Conservation (phyloP, 1,140 invertebrate genomes). For the Aleiodes sp. region DNA sequence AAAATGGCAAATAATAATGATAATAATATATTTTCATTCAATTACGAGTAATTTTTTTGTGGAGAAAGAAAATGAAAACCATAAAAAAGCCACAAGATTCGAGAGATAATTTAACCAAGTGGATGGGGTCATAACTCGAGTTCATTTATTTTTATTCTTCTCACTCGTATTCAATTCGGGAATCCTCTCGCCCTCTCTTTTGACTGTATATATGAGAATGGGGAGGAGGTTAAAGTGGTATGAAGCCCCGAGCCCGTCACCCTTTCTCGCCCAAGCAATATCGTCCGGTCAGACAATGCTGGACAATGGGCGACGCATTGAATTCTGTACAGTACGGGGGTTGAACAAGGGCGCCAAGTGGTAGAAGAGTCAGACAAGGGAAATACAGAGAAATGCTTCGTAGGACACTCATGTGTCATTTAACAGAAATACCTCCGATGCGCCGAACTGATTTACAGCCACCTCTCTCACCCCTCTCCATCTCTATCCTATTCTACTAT, state of each 20-base stretch:
- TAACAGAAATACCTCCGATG: slow-evolving; percentile 64
- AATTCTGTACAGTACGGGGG: slow-evolving; percentile 42
- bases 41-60: not conserved
- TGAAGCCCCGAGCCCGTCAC: slow-evolving; percentile 7
- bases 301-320: slow-evolving; percentile 54
- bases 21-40: no score
- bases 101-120: slow-evolving; percentile 6
- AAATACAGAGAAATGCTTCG: slow-evolving; percentile 36
- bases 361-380: slow-evolving; percentile 15
- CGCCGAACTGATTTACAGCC: slow-evolving; percentile 62
- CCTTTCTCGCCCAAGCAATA: slow-evolving; percentile 47
- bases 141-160: slow-evolving; percentile 19
- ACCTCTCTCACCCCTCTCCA: slow-evolving; percentile 8
- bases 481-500: slow-evolving; percentile 8
- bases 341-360: slow-evolving; percentile 31
- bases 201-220: slow-evolving; percentile 32
- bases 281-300: slow-evolving; percentile 55
- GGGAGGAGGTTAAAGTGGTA: not conserved
- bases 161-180: not conserved
- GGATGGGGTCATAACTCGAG: not conserved
- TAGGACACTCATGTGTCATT: slow-evolving; percentile 60
- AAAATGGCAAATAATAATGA: not conserved
- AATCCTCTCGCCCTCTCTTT: slow-evolving; percentile 23
- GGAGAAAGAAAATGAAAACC: not conserved
- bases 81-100: slow-evolving; percentile 6